These are phyloP conservation scores for Tragulus kanchil DNA, from an alignment of 2,113 vertebrate genomes.

Conservation along the genomic window DNA sequence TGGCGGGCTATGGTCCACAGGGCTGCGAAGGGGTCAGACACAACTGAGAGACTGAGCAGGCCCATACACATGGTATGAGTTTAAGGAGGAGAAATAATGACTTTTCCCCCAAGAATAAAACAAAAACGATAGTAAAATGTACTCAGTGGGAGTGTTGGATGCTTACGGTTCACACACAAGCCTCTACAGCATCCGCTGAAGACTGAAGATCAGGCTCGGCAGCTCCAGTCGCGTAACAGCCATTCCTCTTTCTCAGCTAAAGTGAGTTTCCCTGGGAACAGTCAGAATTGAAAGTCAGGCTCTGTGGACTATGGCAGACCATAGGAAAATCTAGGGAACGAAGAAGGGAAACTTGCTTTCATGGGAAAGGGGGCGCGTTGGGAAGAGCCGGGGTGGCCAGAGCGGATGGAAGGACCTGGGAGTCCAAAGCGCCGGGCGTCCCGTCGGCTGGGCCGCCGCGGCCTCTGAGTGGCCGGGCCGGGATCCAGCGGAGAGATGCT, in stretches of 20 bases:
- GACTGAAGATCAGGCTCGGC: background rate
- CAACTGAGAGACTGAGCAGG: background rate
- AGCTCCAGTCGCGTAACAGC: background rate
- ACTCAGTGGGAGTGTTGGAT: background rate
- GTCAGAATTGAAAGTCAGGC: background rate
- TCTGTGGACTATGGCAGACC: background rate
- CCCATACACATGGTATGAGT: too few species aligned
- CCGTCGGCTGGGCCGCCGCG: background rate
- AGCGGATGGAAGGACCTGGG: background rate
- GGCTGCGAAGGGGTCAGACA: background rate
- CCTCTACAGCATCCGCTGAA: background rate
- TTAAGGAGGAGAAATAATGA: background rate
- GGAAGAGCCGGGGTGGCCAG: background rate
- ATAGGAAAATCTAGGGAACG: background rate
- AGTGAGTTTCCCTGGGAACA: background rate
- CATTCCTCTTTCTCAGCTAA: background rate
- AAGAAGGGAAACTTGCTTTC: background rate
- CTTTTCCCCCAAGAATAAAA: background rate
- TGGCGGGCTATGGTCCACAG: background rate
- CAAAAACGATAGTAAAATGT: too few species aligned
- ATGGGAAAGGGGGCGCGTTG: background rate
- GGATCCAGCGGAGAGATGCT: background rate
- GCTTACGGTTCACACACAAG: rapidly evolving
- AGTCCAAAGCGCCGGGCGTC: background rate
- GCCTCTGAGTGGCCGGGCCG: background rate